These are phyloP conservation scores for Oscheius sp. DNA, from an alignment of 1,140 invertebrate genomes.

Conservation along the genomic window DNA sequence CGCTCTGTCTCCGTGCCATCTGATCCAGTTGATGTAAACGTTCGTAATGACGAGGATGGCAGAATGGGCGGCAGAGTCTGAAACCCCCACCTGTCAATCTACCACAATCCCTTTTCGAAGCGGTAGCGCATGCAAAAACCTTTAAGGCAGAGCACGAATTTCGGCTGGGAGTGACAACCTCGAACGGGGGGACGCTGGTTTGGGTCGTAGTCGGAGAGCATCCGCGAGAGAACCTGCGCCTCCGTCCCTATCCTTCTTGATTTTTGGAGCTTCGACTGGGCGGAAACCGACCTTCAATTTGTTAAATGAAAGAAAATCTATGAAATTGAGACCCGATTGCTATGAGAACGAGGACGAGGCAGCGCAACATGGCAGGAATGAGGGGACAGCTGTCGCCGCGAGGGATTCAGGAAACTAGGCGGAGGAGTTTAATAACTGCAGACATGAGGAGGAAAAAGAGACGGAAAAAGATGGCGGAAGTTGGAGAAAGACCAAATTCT, in stretches of 20 bases:
- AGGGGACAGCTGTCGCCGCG: no score
- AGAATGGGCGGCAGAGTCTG: constrained; percentile 52
- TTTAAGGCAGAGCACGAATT: constrained; percentile 14
- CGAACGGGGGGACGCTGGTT: constrained; percentile 48
- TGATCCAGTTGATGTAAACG: constrained; percentile 51
- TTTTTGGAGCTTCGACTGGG: constrained; percentile 24
- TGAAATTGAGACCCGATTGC: no score
- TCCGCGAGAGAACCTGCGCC: constrained; percentile 40
- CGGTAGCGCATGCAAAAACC: background rate
- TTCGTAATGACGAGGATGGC: constrained; percentile 56
- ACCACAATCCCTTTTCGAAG: background rate
- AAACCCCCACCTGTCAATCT: background rate
- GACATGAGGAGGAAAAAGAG: no score
- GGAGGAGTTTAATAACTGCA: no score
- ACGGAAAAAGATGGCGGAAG: no score
- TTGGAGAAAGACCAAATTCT: no score
- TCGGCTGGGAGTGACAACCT: constrained; percentile 32
- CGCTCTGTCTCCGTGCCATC: constrained; percentile 48
- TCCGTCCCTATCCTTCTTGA: constrained; percentile 49
- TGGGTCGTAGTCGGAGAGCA: constrained; percentile 52
- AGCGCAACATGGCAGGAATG: no score
- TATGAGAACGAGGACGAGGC: no score
- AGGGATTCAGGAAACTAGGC: no score
- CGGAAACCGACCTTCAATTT: no score
- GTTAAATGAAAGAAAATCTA: no score